Conservation (phyloP, 1,140 invertebrate genomes). For the Neuroterus valhalla region DNA sequence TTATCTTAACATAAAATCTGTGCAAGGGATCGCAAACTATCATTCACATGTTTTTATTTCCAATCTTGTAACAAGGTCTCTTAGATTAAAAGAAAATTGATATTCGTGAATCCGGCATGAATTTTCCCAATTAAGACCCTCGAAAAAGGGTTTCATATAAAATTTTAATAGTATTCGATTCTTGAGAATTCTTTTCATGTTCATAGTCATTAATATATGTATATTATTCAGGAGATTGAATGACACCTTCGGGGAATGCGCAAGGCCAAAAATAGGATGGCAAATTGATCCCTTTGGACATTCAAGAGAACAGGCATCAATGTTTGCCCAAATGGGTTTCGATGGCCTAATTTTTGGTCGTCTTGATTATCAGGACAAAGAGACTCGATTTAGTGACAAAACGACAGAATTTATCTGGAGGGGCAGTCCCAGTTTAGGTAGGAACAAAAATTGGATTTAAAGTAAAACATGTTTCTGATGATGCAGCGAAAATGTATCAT, state of each 20-base stretch:
- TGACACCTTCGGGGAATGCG: slow-evolving; percentile 90
- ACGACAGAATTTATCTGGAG: slow-evolving; percentile 92
- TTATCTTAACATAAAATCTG: too few relatives aligned
- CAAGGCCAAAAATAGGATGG: slow-evolving; percentile 88
- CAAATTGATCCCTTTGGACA: slow-evolving; percentile 97
- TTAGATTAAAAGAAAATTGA: too few relatives aligned
- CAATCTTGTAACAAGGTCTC: too few relatives aligned
- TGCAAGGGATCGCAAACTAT: too few relatives aligned
- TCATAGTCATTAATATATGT: slow-evolving; percentile 16
- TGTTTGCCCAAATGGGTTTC: slow-evolving; percentile 89
- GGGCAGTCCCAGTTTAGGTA: slow-evolving; percentile 81
- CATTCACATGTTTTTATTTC: too few relatives aligned
- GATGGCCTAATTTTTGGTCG: slow-evolving; percentile 92
- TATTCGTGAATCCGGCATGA: too few relatives aligned
- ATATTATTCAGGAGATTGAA: slow-evolving; percentile 78
- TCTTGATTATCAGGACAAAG: slow-evolving; percentile 92
- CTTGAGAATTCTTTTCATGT: too few relatives aligned
- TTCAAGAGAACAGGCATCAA: slow-evolving; percentile 89
- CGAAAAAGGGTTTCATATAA: too few relatives aligned
- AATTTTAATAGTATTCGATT: too few relatives aligned
- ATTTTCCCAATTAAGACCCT: too few relatives aligned
- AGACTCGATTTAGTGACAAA: slow-evolving; percentile 77
- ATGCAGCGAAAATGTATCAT: neutral
- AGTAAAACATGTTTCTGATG: neutral
- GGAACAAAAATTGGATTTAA: neutral